phyloP scores from a whole-genome alignment of 2,113 vertebrate species.

The Diadophis punctatus region DNA sequence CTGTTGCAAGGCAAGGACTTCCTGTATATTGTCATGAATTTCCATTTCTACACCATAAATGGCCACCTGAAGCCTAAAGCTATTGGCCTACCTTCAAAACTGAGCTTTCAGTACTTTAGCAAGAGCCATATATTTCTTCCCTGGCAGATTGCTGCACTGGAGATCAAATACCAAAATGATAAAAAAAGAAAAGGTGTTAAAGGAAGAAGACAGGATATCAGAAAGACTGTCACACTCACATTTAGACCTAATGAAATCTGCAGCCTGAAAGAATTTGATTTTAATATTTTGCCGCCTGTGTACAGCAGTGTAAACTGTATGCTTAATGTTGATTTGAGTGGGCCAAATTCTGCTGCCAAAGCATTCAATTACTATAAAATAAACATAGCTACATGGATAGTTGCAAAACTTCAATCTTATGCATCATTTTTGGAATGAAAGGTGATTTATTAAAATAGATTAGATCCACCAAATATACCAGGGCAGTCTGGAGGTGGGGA shows the following conservation, averaged over 20 bases:
- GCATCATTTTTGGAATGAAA: background rate
- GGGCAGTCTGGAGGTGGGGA: rapidly evolving
- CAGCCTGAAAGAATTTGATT: background rate
- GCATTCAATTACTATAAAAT: background rate
- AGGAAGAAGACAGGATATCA: background rate
- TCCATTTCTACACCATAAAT: background rate
- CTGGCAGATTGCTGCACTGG: background rate
- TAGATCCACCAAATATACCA: background rate
- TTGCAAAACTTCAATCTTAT: background rate
- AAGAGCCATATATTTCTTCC: background rate
- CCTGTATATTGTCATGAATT: background rate
- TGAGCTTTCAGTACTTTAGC: background rate
- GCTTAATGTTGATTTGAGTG: background rate
- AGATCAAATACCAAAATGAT: background rate
- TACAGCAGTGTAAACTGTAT: background rate
- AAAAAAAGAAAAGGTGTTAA: background rate
- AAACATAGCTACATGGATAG: background rate
- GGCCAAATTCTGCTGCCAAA: background rate
- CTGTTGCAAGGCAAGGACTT: too few species aligned
- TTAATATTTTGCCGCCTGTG: background rate
- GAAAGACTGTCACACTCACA: background rate
- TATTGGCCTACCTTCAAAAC: background rate
- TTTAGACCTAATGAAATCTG: background rate
- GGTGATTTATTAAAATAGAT: background rate
- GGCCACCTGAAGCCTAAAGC: background rate